Percentiles rank a stretch among this genome's conserved stretches.
These are phyloP conservation scores for Hestina assimilis DNA, from an alignment of 1,140 invertebrate genomes.

Conservation along the genomic window DNA sequence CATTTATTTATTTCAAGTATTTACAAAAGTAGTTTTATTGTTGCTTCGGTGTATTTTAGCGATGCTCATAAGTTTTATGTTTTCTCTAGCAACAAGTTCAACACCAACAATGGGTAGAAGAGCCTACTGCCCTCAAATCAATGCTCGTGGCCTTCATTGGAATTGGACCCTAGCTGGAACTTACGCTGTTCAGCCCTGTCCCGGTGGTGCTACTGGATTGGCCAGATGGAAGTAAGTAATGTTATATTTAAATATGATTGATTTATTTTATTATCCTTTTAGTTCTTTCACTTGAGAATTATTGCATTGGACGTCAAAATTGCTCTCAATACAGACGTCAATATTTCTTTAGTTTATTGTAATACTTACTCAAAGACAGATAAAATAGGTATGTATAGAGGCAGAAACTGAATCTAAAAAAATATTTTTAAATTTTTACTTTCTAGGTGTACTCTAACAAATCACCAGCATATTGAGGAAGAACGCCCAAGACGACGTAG, in stretches of 20 bases:
- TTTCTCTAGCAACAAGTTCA: slow-evolving; percentile 54
- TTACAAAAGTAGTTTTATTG: no score
- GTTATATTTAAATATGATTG: slow-evolving; percentile 5
- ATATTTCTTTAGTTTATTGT: no score
- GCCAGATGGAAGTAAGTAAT: slow-evolving; percentile 86
- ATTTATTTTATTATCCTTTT: no score
- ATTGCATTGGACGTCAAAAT: no score
- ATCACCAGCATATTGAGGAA: slow-evolving; percentile 52
- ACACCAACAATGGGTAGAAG: slow-evolving; percentile 55
- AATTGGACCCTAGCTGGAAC: slow-evolving; percentile 91
- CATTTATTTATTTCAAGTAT: no score
- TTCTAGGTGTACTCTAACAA: slow-evolving; percentile 55
- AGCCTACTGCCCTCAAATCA: slow-evolving; percentile 84
- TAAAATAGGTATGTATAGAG: no score
- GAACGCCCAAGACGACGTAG: slow-evolving; percentile 48
- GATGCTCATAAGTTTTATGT: background rate
- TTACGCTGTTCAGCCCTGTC: slow-evolving; percentile 90
- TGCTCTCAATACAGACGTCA: no score
- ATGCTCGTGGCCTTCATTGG: slow-evolving; percentile 90
- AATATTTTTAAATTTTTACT: background rate
- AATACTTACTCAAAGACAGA: no score
- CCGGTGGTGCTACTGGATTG: slow-evolving; percentile 90
- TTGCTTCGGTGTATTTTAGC: background rate
- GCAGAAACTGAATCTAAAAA: no score
- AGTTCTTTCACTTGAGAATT: no score